A percentile compares a stretch with the other conserved stretches of the same genome.
phyloP scores from a whole-genome alignment of 2,113 vertebrate species.

The Mesitornis unicolor region DNA sequence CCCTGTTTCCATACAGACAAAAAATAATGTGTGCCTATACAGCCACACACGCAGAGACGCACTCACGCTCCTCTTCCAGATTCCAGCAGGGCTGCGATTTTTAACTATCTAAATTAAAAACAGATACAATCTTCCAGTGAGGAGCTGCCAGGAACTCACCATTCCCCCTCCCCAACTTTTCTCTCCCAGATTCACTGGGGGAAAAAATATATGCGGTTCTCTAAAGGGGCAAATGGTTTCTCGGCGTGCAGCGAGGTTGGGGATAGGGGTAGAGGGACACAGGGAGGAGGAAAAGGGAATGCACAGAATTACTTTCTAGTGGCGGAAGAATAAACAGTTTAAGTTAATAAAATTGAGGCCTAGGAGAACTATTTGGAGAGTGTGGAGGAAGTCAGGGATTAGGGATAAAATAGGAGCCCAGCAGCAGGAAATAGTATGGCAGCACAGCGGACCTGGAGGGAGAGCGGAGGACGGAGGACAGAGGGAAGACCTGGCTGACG shows the following conservation, averaged over 20 bases:
- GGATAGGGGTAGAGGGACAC: background rate
- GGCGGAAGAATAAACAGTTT: slow-evolving; percentile 38
- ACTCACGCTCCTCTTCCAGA: slow-evolving; percentile 10
- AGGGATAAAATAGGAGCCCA: slow-evolving; percentile 22
- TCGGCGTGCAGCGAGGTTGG: background rate
- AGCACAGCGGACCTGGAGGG: background rate
- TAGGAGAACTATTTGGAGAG: slow-evolving; percentile 27
- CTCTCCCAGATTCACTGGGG: background rate
- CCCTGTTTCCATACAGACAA: background rate
- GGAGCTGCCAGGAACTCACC: background rate
- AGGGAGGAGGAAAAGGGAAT: background rate
- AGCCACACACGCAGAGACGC: background rate
- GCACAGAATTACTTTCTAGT: slow-evolving; percentile 16
- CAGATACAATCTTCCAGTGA: slow-evolving; percentile 20
- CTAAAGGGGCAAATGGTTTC: slow-evolving; percentile 2
- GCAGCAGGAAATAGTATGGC: slow-evolving; percentile 20
- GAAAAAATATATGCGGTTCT: background rate
- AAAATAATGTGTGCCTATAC: background rate
- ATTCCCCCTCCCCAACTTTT: background rate
- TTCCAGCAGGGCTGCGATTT: background rate
- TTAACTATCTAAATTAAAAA: slow-evolving; percentile 66
- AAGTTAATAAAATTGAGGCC: slow-evolving; percentile 38
- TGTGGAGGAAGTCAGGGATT: slow-evolving; percentile 26
- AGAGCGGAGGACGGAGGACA: fast-evolving
- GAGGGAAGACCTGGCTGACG: background rate